Percentiles rank a stretch among this genome's conserved stretches.
Evolutionary conservation across 2,888 invertebrate genomes (phyloP).

Genomic region (Desoria tigrina): DNA sequence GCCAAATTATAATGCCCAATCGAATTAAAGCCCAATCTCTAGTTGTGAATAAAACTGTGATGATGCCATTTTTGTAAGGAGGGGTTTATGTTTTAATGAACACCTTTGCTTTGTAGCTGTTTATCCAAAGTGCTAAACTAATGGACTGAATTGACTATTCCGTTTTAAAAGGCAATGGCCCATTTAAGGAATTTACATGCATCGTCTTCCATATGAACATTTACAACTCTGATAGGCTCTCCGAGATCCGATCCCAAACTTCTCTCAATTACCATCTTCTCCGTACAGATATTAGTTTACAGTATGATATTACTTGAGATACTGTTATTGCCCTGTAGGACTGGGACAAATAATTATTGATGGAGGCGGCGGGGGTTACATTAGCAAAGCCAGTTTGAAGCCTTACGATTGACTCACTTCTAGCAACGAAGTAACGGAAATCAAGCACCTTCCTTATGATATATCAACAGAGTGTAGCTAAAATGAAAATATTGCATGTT

Average conservation of each 20-base stretch:
- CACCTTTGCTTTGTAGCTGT: too few species aligned
- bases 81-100: too few species aligned
- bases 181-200: not conserved
- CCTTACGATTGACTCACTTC: too few species aligned
- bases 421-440: too few species aligned
- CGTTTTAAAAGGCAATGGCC: slow-evolving; percentile 1
- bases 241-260: not conserved
- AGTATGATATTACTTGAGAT: slow-evolving; percentile 10
- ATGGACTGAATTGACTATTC: not conserved
- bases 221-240: too few species aligned
- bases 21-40: too few species aligned
- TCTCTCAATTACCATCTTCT: not conserved
- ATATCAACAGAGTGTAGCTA: not conserved
- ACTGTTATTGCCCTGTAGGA: slow-evolving; percentile 51
- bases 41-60: too few species aligned
- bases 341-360: slow-evolving; percentile 37
- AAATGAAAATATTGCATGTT: slow-evolving; percentile 19
- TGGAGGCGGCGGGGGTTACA: slow-evolving; percentile 17
- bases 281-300: not conserved
- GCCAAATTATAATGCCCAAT: too few species aligned
- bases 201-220: not conserved
- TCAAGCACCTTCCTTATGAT: too few species aligned
- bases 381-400: not conserved
- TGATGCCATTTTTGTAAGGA: too few species aligned
- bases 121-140: not conserved